phyloP scores from a whole-genome alignment of 2,797 vertebrate species.

The Rhynchonycteris naso region DNA sequence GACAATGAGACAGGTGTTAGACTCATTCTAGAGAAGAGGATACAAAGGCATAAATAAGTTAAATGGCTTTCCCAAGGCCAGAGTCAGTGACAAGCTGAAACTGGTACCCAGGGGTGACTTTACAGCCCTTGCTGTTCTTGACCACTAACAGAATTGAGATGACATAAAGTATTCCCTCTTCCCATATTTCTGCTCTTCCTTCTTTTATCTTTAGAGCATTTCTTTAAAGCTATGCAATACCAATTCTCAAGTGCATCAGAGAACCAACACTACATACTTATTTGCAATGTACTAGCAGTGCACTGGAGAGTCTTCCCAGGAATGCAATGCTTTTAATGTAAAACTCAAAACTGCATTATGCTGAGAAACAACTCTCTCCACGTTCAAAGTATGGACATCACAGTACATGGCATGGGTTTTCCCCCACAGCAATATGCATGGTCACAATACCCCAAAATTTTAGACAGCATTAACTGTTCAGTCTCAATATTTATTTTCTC shows the following conservation, averaged over 20 bases:
- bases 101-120: background rate
- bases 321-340: background rate
- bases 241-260: slow-evolving; percentile 51
- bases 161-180: background rate
- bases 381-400: slow-evolving; percentile 41
- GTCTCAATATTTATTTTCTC: background rate
- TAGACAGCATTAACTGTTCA: background rate
- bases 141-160: slow-evolving; percentile 30
- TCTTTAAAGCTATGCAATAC: slow-evolving; percentile 19
- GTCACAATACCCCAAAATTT: slow-evolving; percentile 35
- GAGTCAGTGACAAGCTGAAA: background rate
- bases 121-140: background rate
- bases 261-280: background rate
- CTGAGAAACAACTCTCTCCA: background rate
- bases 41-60: background rate
- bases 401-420: background rate
- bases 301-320: background rate
- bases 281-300: background rate
- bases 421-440: slow-evolving; percentile 17
- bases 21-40: slow-evolving; percentile 22
- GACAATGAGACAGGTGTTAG: background rate
- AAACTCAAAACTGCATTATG: slow-evolving; percentile 16
- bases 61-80: background rate
- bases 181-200: background rate
- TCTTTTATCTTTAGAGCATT: slow-evolving; percentile 55